Evolutionary conservation across 2,888 invertebrate genomes (phyloP).

Genomic region (Leptinotarsa tumamoca): DNA sequence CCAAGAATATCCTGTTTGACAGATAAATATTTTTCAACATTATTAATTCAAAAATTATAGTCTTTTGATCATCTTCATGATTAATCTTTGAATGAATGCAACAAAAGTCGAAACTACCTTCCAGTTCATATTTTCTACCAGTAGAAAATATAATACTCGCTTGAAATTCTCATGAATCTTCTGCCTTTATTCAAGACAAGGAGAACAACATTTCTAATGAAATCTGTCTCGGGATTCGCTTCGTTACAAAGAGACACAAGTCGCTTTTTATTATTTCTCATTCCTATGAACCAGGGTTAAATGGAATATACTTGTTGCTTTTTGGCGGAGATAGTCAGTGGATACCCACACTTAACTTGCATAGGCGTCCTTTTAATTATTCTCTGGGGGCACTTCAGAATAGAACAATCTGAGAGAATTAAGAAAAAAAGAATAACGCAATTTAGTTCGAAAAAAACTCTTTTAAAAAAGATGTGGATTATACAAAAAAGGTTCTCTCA

Average conservation of each 20-base stretch:
- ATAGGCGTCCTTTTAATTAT: background rate
- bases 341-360: background rate
- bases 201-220: background rate
- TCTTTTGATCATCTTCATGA: too few species aligned
- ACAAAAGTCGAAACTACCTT: too few species aligned
- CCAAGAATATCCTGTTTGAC: too few species aligned
- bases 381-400: background rate
- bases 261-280: slow-evolving; percentile 20
- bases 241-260: slow-evolving; percentile 12
- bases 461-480: too few species aligned
- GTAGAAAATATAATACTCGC: background rate
- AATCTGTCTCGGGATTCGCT: slow-evolving; percentile 10
- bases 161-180: slow-evolving; percentile 5
- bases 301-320: slow-evolving; percentile 19
- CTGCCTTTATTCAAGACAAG: background rate
- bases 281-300: slow-evolving; percentile 16
- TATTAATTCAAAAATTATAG: too few species aligned
- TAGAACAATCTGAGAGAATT: background rate
- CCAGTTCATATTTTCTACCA: too few species aligned
- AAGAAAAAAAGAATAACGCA: background rate
- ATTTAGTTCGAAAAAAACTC: too few species aligned
- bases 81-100: too few species aligned
- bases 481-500: too few species aligned
- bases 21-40: too few species aligned
- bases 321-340: slow-evolving; percentile 17